These are phyloP conservation scores for Lates calcarifer DNA, from an alignment of 2,113 vertebrate genomes.

Conservation along the genomic window DNA sequence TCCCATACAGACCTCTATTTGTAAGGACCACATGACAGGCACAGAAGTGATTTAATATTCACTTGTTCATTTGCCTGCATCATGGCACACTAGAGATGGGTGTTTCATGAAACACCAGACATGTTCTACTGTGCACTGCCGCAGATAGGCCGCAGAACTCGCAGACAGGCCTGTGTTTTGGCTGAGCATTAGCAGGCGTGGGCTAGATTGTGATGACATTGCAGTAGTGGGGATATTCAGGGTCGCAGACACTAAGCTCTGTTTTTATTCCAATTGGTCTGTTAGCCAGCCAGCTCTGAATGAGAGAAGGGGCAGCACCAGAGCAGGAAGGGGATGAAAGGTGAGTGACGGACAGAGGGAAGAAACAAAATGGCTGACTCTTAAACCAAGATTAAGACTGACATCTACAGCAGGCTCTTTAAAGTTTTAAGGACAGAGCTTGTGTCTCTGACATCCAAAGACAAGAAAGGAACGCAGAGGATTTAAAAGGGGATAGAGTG, in stretches of 20 bases:
- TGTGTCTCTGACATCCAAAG: background rate
- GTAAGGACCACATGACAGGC: background rate
- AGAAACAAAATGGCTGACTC: constrained; percentile 1
- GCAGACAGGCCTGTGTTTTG: constrained; percentile 48
- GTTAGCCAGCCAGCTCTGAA: constrained; percentile 22
- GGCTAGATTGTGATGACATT: constrained; percentile 63
- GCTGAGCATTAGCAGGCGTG: constrained; percentile 39
- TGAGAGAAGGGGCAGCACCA: constrained; percentile 16
- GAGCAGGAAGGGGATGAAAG: background rate
- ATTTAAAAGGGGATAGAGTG: constrained; percentile 4
- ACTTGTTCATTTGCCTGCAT: background rate
- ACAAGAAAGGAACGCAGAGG: background rate
- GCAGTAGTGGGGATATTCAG: constrained; percentile 57
- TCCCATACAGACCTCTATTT: constrained; percentile 3
- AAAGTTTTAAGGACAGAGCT: background rate
- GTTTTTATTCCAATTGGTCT: constrained; percentile 57
- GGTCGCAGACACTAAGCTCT: constrained; percentile 57
- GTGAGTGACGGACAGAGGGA: background rate
- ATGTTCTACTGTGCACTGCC: background rate
- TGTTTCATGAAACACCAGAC: constrained; percentile 9
- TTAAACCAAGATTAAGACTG: background rate
- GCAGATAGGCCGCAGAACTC: constrained; percentile 31
- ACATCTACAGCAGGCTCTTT: constrained; percentile 13
- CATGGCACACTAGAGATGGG: background rate
- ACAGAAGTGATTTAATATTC: background rate